Base-by-base conservation (phyloP, 2,888 invertebrate species). In the Mamestra brassicae region DNA sequence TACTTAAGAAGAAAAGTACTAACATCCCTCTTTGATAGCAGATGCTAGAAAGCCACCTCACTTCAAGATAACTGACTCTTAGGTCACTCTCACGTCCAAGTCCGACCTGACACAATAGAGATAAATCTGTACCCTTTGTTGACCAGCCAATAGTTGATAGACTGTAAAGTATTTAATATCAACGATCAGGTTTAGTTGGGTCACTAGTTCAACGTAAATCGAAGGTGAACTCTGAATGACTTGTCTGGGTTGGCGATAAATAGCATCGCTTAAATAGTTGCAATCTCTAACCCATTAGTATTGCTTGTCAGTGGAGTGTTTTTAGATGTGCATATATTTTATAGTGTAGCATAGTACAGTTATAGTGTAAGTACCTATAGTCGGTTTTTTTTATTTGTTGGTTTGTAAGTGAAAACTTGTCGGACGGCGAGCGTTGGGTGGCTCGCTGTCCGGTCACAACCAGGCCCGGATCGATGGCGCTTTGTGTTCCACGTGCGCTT, bases 151-250 rank as follows among this genome's bases (percentile, higher is more conserved):
- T 36, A 67, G 67, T 67, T 75, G 54, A 47, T 8, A 76, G 38
- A 70, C 71, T 55, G 6, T 13, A 62, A 82, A 68, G 11, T 77
- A 69, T 80, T 80, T 62, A 80, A 82, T 78, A 69, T 82, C 57
- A 45, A 72, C 42, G 52, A 54, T 10, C 11, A 60, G 68, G 47
- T 72, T 66, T 15, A 62, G 66, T 10, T 81, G 13, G 61, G 64
- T 54, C 52, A 81, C 52, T 61, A 47, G 50, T 36, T 77, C 76
- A 36, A 45, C 50, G 50, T 52, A 77, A 58, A 54, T 81, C 54
- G 63, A 71, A 61, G 50, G n/a, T 77, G 11, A 75, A 71, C 47
- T 55, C 26, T 61, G n/a, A 76, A 60, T 52, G 34, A 11, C 26
- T 36, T 42, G 57, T 45, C n/a, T 57, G 50, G 54, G 36, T n/a